Conservation (phyloP, 2,888 invertebrate species). For the Patella caerulea region DNA sequence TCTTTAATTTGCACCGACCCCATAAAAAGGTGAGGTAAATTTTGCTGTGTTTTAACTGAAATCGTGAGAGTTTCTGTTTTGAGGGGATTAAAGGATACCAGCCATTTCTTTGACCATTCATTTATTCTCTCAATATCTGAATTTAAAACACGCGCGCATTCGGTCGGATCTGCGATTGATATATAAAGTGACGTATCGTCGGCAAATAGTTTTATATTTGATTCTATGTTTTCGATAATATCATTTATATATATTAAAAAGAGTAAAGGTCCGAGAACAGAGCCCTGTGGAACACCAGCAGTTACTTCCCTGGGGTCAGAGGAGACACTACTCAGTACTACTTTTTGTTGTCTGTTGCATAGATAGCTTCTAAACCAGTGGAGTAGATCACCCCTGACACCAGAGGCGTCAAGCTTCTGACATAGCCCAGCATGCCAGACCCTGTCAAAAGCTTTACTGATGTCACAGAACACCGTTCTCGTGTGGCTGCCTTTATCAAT, state of each 20-base stretch:
- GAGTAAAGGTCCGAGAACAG: conserved; percentile 1
- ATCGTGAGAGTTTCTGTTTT: neutral
- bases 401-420: neutral
- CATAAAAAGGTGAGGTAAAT: neutral
- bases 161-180: neutral
- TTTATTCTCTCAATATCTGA: neutral
- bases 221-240: neutral
- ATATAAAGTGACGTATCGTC: conserved; percentile 3
- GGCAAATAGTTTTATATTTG: neutral
- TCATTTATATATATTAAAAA: conserved; percentile 7
- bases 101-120: neutral
- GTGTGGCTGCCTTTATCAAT: too few species aligned
- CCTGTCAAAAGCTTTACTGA: too few species aligned
- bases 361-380: neutral
- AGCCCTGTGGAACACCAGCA: conserved; percentile 10
- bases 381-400: neutral
- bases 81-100: neutral
- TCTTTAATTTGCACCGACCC: too few species aligned
- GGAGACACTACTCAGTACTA: neutral
- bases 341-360: neutral
- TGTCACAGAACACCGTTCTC: too few species aligned
- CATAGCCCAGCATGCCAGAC: neutral
- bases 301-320: neutral
- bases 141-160: neutral
- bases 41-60: neutral